A percentile compares a stretch with the other conserved stretches of the same genome.
Evolutionary conservation across 2,888 invertebrate species (phyloP).

Genomic region (Tupiocoris notatus): DNA sequence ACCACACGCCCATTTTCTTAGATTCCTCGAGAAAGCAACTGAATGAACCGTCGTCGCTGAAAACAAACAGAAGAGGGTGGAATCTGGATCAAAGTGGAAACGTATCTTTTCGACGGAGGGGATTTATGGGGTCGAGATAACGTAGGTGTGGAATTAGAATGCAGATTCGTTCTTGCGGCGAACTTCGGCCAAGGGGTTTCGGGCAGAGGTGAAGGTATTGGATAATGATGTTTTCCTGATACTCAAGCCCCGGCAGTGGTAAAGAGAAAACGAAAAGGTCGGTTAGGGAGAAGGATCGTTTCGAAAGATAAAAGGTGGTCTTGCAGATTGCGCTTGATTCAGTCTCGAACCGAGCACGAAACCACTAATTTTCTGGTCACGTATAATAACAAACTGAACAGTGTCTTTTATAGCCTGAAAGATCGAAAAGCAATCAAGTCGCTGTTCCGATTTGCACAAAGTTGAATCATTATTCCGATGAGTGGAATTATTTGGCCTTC

Average conservation of each 20-base stretch:
- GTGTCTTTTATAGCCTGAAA: not conserved
- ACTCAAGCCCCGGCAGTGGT: no score
- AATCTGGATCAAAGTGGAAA: slow-evolving; percentile 13
- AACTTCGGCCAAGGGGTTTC: not conserved
- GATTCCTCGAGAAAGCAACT: not conserved
- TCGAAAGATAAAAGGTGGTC: not conserved
- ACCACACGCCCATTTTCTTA: not conserved
- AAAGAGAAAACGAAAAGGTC: not conserved
- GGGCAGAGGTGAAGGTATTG: not conserved
- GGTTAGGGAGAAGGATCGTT: not conserved
- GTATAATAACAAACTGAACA: not conserved
- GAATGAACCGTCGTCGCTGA: not conserved
- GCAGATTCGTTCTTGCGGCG: slow-evolving; percentile 20
- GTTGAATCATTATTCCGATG: no score
- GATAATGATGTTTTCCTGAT: slow-evolving; percentile 21
- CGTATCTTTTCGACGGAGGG: slow-evolving; percentile 5
- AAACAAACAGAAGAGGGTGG: slow-evolving; percentile 9
- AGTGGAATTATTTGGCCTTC: no score
- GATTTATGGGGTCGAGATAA: slow-evolving; percentile 30
- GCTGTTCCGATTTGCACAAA: no score
- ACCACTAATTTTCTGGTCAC: not conserved
- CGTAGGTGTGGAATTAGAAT: slow-evolving; percentile 34
- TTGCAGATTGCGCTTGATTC: not conserved
- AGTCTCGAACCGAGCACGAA: not conserved
- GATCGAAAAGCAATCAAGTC: not conserved